These are phyloP conservation scores for Tragelaphus oryx DNA, from an alignment of 2,797 vertebrate genomes.

Conservation along the genomic window DNA sequence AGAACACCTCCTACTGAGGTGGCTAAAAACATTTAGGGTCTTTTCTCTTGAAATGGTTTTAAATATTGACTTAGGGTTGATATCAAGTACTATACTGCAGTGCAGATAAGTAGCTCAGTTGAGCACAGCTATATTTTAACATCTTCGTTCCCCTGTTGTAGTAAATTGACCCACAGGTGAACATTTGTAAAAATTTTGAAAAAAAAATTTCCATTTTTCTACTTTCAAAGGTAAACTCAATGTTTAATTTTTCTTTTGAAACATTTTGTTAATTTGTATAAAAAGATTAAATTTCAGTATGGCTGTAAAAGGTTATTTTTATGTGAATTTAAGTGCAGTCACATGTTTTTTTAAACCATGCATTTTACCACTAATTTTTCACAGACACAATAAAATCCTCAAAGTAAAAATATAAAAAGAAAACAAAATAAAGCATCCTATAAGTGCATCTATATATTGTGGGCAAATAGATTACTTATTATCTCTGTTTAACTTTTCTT, in stretches of 20 bases:
- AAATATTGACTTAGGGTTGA: conserved; percentile 78
- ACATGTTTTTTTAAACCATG: conserved; percentile 64
- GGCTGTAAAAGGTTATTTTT: conserved; percentile 79
- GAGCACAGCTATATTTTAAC: conserved; percentile 80
- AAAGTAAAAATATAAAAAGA: conserved; percentile 49
- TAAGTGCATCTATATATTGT: not conserved
- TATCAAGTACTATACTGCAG: conserved; percentile 77
- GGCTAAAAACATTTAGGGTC: conserved; percentile 74
- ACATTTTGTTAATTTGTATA: conserved; percentile 83
- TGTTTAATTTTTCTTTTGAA: conserved; percentile 81
- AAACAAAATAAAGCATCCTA: not conserved
- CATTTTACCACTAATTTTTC: conserved; percentile 68
- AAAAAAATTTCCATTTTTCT: conserved; percentile 71
- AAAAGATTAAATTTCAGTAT: conserved; percentile 82
- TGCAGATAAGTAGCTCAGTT: conserved; percentile 76
- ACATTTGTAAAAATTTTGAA: conserved; percentile 71
- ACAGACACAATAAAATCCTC: conserved; percentile 65
- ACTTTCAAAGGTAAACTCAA: conserved; percentile 78
- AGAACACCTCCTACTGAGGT: conserved; percentile 70
- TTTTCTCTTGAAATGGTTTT: conserved; percentile 78
- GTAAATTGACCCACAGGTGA: conserved; percentile 75
- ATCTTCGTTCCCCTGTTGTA: conserved; percentile 74
- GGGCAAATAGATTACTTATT: not conserved
- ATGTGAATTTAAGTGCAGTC: conserved; percentile 73
- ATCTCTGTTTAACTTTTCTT: not conserved